Base-by-base conservation (phyloP, 2,888 invertebrate genomes). In the Conops quadrifasciatus region DNA sequence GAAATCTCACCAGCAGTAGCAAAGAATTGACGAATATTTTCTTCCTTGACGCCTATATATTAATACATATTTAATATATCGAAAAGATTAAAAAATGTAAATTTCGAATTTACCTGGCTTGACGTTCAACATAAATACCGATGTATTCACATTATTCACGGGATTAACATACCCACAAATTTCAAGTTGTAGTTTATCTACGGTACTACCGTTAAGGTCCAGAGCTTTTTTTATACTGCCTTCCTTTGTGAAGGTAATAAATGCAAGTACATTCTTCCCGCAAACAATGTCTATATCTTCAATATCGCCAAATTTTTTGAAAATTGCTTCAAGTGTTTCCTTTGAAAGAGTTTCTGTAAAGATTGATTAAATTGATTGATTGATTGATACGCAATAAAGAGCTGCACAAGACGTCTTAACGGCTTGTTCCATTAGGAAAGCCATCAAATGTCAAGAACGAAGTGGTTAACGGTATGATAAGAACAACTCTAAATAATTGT, bases 281-380 rank as follows among this genome's bases (percentile, higher is more conserved):
- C 82, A 83, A 9, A 80, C 64, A 2, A 79, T 24, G 28, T 81
- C 79, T 0, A 79, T 1, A 3, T 67, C 62, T 1, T 53, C 67
- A n/a, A 83, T 65, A 45, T 80, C 78, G 5, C 82, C 82, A 58
- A 74, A 74, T 30, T 82, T 79, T 15, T 77, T 76, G 19, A 83
- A 82, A 1, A 80, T 77, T 19, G 75, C 71, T 28, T 78, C 75
- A 15, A 83, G 3, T 21, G 58, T 59, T 0, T 75, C 69, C 0
- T 16, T 65, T 3, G 74, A 66, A 43, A 75, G 2, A 15, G 15
- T 66, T 3, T 72, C 71, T 58, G 51, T 24, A 69, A 67, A n/a
- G n/a, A 36, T 7, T 63, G 2, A 45, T 63, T 24, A 62, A 26
- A 66, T 60, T 19, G 28, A 60, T 30, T 43, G n/a, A 19, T 63